phyloP scores from a whole-genome alignment of 2,888 invertebrate genomes.

The Vandiemenella viatica region DNA sequence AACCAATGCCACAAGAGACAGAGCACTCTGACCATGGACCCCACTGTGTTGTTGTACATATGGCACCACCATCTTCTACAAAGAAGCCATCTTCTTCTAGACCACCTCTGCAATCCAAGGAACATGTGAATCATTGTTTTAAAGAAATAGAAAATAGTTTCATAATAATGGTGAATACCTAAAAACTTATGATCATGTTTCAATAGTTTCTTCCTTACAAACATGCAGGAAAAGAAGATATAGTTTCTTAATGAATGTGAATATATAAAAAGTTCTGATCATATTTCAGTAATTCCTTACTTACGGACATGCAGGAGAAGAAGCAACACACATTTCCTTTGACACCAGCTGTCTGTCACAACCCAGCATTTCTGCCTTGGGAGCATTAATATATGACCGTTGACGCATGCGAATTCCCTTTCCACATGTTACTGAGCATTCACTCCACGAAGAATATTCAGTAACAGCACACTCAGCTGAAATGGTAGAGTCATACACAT shows the following conservation, averaged over 20 bases:
- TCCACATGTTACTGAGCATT: slow-evolving; percentile 76
- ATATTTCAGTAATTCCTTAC: too few species aligned
- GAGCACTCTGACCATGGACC: slow-evolving; percentile 75
- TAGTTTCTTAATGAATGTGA: too few species aligned
- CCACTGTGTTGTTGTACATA: slow-evolving; percentile 60
- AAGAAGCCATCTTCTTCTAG: slow-evolving; percentile 23
- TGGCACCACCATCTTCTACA: slow-evolving; percentile 26
- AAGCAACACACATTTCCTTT: slow-evolving; percentile 82
- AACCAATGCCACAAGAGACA: slow-evolving; percentile 65
- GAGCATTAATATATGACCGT: slow-evolving; percentile 51
- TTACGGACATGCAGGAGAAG: slow-evolving; percentile 57
- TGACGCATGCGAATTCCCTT: slow-evolving; percentile 70
- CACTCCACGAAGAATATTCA: slow-evolving; percentile 60
- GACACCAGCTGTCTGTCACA: slow-evolving; percentile 61
- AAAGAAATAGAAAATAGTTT: too few species aligned
- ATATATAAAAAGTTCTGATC: too few species aligned
- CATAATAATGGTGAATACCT: too few species aligned
- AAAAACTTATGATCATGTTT: too few species aligned
- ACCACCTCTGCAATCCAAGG: slow-evolving; percentile 19
- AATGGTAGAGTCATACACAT: too few species aligned
- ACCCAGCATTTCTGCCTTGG: slow-evolving; percentile 53
- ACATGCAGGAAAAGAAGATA: too few species aligned
- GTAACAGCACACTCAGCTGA: slow-evolving; percentile 67
- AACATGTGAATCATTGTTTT: background rate
- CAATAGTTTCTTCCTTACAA: too few species aligned